A percentile compares a stretch with the other conserved stretches of the same genome.
These are phyloP conservation scores for Lanius ludovicianus DNA, from an alignment of 2,113 vertebrate species.

Conservation along the genomic window DNA sequence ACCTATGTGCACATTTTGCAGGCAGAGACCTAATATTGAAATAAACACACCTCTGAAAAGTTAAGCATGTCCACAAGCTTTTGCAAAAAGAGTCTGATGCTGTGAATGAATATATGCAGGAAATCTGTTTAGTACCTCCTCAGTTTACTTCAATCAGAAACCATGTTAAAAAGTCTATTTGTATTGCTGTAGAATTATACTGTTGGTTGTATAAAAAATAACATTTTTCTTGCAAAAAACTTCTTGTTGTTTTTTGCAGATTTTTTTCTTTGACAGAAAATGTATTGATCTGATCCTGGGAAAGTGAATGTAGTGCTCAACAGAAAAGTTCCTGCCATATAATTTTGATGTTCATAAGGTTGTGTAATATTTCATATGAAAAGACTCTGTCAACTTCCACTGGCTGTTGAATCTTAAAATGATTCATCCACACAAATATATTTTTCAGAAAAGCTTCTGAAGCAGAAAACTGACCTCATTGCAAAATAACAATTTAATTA, in stretches of 20 bases:
- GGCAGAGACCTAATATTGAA: neutral
- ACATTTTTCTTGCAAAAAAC: constrained; percentile 13
- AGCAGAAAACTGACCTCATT: constrained; percentile 15
- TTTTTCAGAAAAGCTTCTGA: constrained; percentile 35
- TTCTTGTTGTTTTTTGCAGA: constrained; percentile 21
- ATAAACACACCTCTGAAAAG: neutral
- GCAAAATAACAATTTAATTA: constrained; percentile 45
- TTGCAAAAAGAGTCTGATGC: neutral
- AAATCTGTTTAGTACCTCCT: neutral
- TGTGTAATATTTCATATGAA: constrained; percentile 54
- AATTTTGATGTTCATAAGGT: constrained; percentile 54
- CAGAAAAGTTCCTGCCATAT: constrained; percentile 37
- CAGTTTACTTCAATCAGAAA: neutral
- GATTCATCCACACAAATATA: constrained; percentile 51
- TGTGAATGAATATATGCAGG: neutral
- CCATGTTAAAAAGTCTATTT: neutral
- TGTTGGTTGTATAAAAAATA: neutral
- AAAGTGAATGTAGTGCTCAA: constrained; percentile 28
- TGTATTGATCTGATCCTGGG: constrained; percentile 60
- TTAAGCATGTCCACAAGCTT: neutral
- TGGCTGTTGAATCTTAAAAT: constrained; percentile 48
- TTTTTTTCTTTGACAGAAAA: constrained; percentile 47
- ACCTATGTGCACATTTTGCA: neutral
- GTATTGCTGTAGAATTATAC: neutral
- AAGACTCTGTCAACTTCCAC: constrained; percentile 53